phyloP scores from a whole-genome alignment of 2,797 vertebrate genomes.

The Oreortyx pictus region DNA sequence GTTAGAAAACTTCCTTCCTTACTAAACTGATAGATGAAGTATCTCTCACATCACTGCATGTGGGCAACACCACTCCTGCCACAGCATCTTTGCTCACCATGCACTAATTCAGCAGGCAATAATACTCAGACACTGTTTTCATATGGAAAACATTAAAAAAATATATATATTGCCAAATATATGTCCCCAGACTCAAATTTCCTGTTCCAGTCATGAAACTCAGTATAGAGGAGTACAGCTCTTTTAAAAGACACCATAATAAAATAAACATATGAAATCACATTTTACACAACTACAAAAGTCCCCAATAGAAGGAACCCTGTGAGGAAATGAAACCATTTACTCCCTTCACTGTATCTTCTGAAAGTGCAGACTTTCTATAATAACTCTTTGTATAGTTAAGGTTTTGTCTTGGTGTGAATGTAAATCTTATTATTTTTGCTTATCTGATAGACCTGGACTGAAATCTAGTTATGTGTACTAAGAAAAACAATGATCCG shows the following conservation, averaged over 20 bases:
- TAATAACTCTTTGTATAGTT: not conserved
- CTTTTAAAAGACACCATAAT: not conserved
- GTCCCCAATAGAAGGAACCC: rapidly evolving
- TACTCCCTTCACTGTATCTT: not conserved
- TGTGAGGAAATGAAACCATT: not conserved
- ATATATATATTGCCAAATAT: not conserved
- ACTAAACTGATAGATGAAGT: not conserved
- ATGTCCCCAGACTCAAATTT: not conserved
- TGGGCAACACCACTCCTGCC: not conserved
- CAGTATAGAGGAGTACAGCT: not conserved
- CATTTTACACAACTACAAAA: not conserved
- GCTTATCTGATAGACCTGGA: not conserved
- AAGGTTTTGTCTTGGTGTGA: not conserved
- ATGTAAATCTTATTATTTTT: not conserved
- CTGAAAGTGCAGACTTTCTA: not conserved
- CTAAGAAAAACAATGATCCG: not conserved
- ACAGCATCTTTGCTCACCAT: not conserved
- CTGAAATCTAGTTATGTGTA: not conserved
- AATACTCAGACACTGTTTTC: not conserved
- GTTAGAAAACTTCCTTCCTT: rapidly evolving
- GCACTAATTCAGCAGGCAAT: not conserved
- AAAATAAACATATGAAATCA: not conserved
- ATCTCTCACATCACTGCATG: rapidly evolving
- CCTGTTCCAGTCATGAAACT: not conserved
- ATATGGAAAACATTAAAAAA: not conserved